phyloP scores from a whole-genome alignment of 2,797 vertebrate genomes.

The Tragopan temminckii region DNA sequence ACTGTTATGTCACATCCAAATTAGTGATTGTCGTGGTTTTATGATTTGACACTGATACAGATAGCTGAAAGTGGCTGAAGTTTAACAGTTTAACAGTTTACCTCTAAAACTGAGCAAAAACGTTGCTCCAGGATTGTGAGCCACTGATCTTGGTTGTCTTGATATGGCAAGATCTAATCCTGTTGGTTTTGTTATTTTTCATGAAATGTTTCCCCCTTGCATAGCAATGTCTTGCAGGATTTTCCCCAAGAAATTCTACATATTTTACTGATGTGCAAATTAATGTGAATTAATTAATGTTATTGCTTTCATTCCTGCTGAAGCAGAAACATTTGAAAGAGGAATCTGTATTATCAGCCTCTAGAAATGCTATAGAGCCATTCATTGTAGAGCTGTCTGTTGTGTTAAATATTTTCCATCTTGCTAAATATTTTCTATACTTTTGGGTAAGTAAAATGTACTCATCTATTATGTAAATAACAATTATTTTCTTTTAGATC shows the following conservation, averaged over 20 bases:
- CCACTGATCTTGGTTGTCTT: background rate
- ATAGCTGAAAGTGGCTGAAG: background rate
- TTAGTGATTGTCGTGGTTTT: background rate
- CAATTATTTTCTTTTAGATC: background rate
- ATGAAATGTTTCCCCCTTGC: accelerated
- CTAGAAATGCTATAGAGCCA: background rate
- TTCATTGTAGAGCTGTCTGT: background rate
- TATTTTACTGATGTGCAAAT: background rate
- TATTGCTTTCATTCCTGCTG: background rate
- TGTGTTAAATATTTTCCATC: background rate
- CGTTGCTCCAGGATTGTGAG: background rate
- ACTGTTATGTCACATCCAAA: background rate
- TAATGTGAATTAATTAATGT: background rate
- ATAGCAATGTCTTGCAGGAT: background rate
- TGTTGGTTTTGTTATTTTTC: background rate
- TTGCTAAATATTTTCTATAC: background rate
- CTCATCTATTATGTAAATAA: background rate
- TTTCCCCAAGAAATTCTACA: background rate
- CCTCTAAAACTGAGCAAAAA: background rate
- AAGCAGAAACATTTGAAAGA: background rate
- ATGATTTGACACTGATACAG: background rate
- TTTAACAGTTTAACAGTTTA: background rate
- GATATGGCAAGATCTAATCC: too few relatives aligned
- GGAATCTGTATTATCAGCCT: background rate
- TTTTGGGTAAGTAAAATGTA: background rate